Evolutionary conservation across 2,113 vertebrate genomes (phyloP).

Genomic region (Rhynchomys soricoides): DNA sequence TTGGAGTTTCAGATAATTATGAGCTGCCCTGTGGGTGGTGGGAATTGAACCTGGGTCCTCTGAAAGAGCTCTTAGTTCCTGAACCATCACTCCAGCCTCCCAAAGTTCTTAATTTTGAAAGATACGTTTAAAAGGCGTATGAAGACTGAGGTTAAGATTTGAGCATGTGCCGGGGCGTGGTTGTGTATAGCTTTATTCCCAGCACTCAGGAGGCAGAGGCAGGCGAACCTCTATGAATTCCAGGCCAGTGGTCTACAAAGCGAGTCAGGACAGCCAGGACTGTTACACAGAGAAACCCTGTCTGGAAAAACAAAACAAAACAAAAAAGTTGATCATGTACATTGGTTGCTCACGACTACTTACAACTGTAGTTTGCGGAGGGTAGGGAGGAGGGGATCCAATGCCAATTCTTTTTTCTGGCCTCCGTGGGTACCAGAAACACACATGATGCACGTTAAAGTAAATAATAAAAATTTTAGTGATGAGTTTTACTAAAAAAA

Average conservation of each 20-base stretch:
- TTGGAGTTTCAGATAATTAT: too few species aligned
- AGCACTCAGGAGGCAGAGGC: background rate
- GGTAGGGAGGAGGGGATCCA: background rate
- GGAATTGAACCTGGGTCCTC: too few species aligned
- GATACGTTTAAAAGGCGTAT: background rate
- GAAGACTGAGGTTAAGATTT: background rate
- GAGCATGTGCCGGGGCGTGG: background rate
- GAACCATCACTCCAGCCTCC: too few species aligned
- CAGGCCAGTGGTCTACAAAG: background rate
- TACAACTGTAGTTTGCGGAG: background rate
- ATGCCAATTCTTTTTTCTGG: background rate
- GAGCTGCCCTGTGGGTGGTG: too few species aligned
- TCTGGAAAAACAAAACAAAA: background rate
- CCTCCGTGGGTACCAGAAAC: background rate
- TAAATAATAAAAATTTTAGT: background rate
- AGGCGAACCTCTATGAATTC: background rate
- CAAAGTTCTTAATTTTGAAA: background rate
- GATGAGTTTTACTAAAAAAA: background rate
- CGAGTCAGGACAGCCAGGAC: background rate
- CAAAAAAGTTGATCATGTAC: background rate
- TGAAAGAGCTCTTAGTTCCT: too few species aligned
- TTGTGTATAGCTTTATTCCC: background rate
- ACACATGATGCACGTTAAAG: background rate
- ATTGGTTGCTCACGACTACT: background rate
- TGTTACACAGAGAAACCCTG: background rate